phyloP scores from a whole-genome alignment of 2,113 vertebrate species.

The Arothron firmamentum region DNA sequence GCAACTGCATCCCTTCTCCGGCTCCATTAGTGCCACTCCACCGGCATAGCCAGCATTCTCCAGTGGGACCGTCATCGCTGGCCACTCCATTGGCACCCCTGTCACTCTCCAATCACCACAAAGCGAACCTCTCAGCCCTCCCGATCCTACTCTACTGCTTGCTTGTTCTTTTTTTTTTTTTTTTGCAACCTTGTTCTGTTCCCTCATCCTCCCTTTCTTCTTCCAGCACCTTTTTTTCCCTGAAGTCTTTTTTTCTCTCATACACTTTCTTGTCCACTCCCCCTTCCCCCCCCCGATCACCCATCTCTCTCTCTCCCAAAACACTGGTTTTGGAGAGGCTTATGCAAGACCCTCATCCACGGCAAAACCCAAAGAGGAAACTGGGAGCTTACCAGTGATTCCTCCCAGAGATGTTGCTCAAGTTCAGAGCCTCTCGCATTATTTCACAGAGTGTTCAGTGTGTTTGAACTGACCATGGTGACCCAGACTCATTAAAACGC shows the following conservation, averaged over 20 bases:
- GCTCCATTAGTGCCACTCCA: slow-evolving; percentile 75
- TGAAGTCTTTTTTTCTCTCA: slow-evolving; percentile 42
- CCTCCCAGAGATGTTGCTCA: slow-evolving; percentile 59
- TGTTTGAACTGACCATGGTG: slow-evolving; percentile 57
- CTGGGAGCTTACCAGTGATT: slow-evolving; percentile 62
- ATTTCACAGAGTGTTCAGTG: slow-evolving; percentile 59
- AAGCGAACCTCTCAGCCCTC: slow-evolving; percentile 52
- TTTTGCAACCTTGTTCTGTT: slow-evolving; percentile 37
- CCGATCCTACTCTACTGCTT: slow-evolving; percentile 42
- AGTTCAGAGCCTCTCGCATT: slow-evolving; percentile 58
- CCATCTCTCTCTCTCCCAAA: slow-evolving; percentile 26
- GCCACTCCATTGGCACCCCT: slow-evolving; percentile 68
- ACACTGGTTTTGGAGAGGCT: slow-evolving; percentile 70
- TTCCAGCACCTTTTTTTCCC: slow-evolving; percentile 44
- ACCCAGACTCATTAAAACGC: slow-evolving; percentile 68
- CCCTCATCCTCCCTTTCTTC: slow-evolving; percentile 50
- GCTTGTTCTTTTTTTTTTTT: slow-evolving; percentile 63
- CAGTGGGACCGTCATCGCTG: slow-evolving; percentile 66
- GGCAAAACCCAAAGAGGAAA: slow-evolving; percentile 63
- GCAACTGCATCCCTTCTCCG: slow-evolving; percentile 70
- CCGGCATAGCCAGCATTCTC: slow-evolving; percentile 72
- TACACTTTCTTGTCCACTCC: slow-evolving; percentile 31
- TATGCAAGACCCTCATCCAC: slow-evolving; percentile 70
- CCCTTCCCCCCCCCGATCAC: background rate
- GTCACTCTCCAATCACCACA: slow-evolving; percentile 61